Conservation (phyloP, 2,113 vertebrate species). For the Oreochromis tanganicae region DNA sequence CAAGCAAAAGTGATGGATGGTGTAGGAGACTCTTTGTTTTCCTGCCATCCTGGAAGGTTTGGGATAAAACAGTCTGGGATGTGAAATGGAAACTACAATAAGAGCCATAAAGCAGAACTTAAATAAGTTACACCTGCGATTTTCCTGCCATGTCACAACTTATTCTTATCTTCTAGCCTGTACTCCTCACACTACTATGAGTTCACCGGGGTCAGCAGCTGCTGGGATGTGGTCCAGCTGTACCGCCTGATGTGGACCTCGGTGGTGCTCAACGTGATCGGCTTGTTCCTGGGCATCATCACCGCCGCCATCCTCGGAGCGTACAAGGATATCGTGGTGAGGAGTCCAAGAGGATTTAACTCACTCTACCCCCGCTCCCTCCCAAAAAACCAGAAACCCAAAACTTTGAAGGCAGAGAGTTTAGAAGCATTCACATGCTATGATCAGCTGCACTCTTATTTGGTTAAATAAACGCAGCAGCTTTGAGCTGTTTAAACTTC, state of each 20-base stretch:
- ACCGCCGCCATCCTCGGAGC: conserved; percentile 88
- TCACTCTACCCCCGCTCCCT: background rate
- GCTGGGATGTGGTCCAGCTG: conserved; percentile 85
- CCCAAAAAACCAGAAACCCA: background rate
- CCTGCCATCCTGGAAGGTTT: background rate
- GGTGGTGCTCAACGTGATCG: conserved; percentile 81
- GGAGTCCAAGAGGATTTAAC: background rate
- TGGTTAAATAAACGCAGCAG: background rate
- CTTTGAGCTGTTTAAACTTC: background rate
- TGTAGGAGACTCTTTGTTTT: background rate
- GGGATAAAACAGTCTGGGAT: background rate
- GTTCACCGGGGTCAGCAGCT: conserved; percentile 83
- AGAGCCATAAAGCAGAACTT: background rate
- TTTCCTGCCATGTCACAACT: background rate
- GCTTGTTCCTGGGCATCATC: conserved; percentile 84
- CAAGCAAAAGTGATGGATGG: background rate
- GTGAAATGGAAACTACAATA: background rate
- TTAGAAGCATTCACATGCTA: background rate
- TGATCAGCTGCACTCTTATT: background rate
- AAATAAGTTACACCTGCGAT: background rate
- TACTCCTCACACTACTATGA: conserved; percentile 76
- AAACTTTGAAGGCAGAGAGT: background rate
- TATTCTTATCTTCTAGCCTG: conserved; percentile 52
- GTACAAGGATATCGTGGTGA: conserved; percentile 85
- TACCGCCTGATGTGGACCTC: conserved; percentile 88